Evolutionary conservation across 1,140 invertebrate species (phyloP).

Genomic region (Cyclina sinensis): DNA sequence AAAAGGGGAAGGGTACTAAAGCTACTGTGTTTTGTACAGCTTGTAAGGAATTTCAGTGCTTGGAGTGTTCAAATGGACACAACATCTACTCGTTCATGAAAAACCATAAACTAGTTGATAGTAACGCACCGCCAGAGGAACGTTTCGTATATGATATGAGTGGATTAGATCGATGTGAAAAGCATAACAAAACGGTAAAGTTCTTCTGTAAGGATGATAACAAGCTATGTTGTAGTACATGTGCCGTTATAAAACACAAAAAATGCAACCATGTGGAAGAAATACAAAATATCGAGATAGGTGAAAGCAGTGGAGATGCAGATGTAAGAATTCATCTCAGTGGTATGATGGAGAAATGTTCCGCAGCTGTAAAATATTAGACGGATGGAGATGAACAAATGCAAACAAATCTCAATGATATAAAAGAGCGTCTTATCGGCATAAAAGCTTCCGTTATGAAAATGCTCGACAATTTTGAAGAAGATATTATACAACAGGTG

Average conservation of each 20-base stretch:
- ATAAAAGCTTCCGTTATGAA: background rate
- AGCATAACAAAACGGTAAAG: background rate
- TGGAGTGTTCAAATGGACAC: background rate
- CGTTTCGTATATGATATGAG: background rate
- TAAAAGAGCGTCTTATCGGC: background rate
- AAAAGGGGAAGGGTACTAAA: background rate
- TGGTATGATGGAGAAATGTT: background rate
- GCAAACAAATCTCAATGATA: background rate
- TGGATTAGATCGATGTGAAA: background rate
- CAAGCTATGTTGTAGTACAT: background rate
- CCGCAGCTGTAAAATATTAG: background rate
- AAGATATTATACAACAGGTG: background rate
- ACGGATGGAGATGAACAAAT: background rate
- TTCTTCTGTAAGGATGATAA: constrained; percentile 9
- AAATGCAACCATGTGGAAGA: background rate
- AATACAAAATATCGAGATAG: background rate
- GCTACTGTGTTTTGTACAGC: background rate
- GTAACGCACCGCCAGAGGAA: background rate
- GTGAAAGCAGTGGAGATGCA: background rate
- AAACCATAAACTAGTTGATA: background rate
- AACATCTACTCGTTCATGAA: background rate
- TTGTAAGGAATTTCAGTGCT: background rate
- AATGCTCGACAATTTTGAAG: background rate
- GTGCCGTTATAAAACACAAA: background rate
- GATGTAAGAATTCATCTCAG: background rate